Evolutionary conservation across 1,140 invertebrate genomes (phyloP).

Genomic region (Procambarus clarkii): DNA sequence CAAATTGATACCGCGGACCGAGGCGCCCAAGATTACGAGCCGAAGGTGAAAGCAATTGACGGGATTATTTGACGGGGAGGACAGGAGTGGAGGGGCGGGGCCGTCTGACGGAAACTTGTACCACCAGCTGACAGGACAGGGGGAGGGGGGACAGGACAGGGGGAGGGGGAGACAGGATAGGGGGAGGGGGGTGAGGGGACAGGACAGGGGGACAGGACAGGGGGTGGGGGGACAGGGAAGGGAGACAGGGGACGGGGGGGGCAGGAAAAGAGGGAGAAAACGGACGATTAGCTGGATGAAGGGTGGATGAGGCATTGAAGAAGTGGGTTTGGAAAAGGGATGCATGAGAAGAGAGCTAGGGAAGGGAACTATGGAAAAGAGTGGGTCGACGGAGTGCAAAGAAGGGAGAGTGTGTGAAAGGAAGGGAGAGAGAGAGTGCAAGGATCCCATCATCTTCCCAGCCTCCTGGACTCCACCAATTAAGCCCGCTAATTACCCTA

Average conservation of each 20-base stretch:
- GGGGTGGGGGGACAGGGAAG: neutral
- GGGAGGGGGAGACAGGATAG: too few species aligned
- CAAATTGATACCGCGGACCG: neutral
- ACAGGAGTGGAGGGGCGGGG: neutral
- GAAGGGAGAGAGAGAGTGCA: too few species aligned
- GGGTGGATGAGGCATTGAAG: too few species aligned
- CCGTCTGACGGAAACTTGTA: too few species aligned
- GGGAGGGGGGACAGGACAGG: too few species aligned
- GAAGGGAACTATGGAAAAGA: too few species aligned
- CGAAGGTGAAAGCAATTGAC: neutral
- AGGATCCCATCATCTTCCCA: too few species aligned
- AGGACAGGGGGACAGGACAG: too few species aligned
- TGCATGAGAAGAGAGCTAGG: too few species aligned
- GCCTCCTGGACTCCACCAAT: neutral
- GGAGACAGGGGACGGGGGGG: neutral
- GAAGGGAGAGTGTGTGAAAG: neutral
- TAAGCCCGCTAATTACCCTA: conserved; percentile 25
- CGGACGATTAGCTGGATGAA: neutral
- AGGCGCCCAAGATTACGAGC: neutral
- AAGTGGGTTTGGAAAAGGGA: too few species aligned
- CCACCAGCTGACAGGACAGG: too few species aligned
- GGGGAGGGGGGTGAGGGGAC: too few species aligned
- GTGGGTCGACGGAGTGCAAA: neutral
- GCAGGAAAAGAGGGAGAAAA: neutral
- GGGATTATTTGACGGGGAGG: neutral